These are phyloP conservation scores for Vulpes ferrilata DNA, from an alignment of 2,113 vertebrate species.

Conservation along the genomic window DNA sequence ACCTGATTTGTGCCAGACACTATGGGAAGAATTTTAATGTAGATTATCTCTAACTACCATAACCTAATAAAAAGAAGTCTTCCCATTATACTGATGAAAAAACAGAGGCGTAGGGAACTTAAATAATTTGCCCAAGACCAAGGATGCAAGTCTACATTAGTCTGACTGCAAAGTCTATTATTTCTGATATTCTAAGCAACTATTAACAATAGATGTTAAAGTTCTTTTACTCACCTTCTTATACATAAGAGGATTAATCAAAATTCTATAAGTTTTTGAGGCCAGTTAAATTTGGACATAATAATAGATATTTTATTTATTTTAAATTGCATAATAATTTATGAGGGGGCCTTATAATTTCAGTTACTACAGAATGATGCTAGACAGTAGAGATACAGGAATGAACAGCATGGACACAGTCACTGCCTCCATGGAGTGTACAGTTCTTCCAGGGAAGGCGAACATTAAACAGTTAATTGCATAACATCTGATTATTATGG, in stretches of 20 bases:
- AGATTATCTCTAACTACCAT: neutral
- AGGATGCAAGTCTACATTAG: neutral
- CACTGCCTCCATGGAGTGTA: neutral
- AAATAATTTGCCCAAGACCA: neutral
- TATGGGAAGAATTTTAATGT: neutral
- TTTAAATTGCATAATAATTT: constrained; percentile 32
- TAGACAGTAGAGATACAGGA: neutral
- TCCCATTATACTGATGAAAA: neutral
- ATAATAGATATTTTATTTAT: neutral
- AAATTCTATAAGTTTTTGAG: constrained; percentile 14
- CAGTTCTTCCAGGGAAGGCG: neutral
- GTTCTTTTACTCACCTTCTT: neutral
- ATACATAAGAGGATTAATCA: neutral
- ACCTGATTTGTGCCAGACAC: neutral
- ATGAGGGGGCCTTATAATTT: neutral
- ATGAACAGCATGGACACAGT: neutral
- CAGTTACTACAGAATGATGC: neutral
- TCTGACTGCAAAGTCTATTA: neutral
- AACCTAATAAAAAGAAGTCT: neutral
- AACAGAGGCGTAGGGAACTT: neutral
- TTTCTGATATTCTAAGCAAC: neutral
- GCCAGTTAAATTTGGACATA: neutral
- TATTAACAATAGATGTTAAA: neutral
- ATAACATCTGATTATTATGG: neutral
- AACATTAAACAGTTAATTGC: constrained; percentile 1